Evolutionary conservation across 2,113 vertebrate species (phyloP), one percentile per base, ranked within the genome.

Genomic region (Cottus gobio): DNA sequence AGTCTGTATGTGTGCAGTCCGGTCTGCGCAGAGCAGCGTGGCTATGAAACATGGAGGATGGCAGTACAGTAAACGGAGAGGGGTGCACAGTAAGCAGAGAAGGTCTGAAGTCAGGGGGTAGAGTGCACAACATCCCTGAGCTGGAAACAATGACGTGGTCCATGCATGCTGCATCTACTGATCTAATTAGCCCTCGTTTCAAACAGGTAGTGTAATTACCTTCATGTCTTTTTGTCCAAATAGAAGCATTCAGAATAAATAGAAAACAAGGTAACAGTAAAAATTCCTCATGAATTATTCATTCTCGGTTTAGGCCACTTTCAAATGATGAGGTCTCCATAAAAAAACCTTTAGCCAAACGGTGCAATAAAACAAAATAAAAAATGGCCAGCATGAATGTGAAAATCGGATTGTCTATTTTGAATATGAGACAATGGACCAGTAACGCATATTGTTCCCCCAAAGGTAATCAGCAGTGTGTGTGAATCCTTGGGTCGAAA

Each of bases 51-150:
- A 46, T 44, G 50, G 56, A 61, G 79, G 79, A 64, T 85, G 68
- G 36, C n/a, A 18, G 77, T 71, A 36, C 70, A 76, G 70, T 58
- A 61, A 85, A 5, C 44, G n/a, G 82, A 72, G 52, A 80, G 39
- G 61, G 44, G 34, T 37, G 61, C 46, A 78, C 66, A 79, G 71
- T 79, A 81, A 84, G 36, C 37, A 76, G 66, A 84, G 81, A 78
- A n/a, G 67, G 39, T 61, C 24, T 4, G 22, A 36, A 65, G 66
- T 57, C 60, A 30, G 54, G 5, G 31, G 66, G 58, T 24, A 37
- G 11, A 37, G 61, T 5, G 9, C 3, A 18, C 15, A 3, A 57
- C 72, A 67, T 50, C 39, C 63, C 62, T 5, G 18, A 37, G 63
- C 28, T 76, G 62, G 58, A 84, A 66, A 67, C 30, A 44, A 28